Conservation (phyloP, 1,140 invertebrate species). For the Formica selysi region DNA sequence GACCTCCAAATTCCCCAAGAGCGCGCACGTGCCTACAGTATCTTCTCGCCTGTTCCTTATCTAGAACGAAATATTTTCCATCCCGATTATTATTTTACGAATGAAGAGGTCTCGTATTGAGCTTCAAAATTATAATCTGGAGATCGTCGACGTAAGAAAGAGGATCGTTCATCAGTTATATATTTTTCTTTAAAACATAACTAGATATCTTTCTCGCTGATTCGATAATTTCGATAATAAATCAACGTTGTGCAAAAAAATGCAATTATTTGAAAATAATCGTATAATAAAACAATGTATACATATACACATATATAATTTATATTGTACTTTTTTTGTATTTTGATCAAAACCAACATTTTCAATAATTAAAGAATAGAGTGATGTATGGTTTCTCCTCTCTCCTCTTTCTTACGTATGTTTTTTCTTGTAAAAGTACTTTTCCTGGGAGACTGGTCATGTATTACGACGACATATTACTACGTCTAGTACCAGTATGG, state of each 20-base stretch:
- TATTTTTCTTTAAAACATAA: too few species aligned
- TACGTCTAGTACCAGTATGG: slow-evolving; percentile 29
- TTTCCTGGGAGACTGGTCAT: slow-evolving; percentile 42
- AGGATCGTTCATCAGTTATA: slow-evolving; percentile 42
- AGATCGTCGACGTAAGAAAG: background rate
- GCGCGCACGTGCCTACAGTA: slow-evolving; percentile 65
- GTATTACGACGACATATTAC: slow-evolving; percentile 46
- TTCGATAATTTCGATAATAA: background rate
- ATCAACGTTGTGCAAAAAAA: background rate
- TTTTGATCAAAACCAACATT: background rate
- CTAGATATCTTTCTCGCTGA: background rate
- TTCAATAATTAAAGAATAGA: slow-evolving; percentile 23
- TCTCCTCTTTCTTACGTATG: background rate
- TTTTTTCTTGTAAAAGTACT: slow-evolving; percentile 34
- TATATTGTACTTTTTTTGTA: background rate
- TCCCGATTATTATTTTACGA: slow-evolving; percentile 21
- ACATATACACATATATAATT: background rate
- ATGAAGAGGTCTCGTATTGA: background rate
- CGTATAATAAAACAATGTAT: background rate
- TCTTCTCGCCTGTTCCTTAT: slow-evolving; percentile 34
- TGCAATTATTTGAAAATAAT: background rate
- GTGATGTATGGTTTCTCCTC: background rate
- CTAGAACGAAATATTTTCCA: slow-evolving; percentile 68
- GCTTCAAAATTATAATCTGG: slow-evolving; percentile 58
- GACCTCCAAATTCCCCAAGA: slow-evolving; percentile 74